Base-by-base conservation (phyloP, 2,113 vertebrate genomes). In the Gambusia holbrooki region DNA sequence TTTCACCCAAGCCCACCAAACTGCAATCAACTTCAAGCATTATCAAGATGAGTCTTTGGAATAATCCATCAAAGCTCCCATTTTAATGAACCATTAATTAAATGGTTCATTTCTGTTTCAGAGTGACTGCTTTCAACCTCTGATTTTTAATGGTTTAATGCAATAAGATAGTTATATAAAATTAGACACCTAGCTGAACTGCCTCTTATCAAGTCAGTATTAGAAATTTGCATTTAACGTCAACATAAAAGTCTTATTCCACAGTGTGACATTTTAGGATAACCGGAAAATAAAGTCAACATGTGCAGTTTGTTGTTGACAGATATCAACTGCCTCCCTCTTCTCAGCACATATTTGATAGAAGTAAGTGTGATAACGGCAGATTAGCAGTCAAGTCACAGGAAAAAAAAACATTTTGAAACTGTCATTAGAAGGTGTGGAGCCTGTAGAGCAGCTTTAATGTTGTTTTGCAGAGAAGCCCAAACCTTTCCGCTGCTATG, bases 281-380 rank as follows among this genome's bases (percentile, higher is more conserved):
- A 27, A 60, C 51, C 22, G 15, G 7, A 63, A 69, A 62, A 62
- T 61, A 51, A 62, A 66, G 30, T 33, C 13, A 22, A 40, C 19
- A 0, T 30, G 40, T 30, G 51, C 9, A 69, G 2, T n/a, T 48
- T 69, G 13, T 27, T 25, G 4, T 5, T 33, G 29, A 63, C 45
- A 40, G 64, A 58, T 51, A 30, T 63, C 51, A 27, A n/a, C 22
- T 0, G 51, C n/a, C 22, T 66, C 84, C 84, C 86, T 93, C 69
- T 94, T 90, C 73, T 93, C 89, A 4, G 69, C 92, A 76, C 87
- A 69, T 33, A 58, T 19, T 69, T 54, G 29, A 81, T 54, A 67
- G 62, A 42, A 37, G 14, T 69, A 74, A 32, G 27, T 33, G 54
- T 64, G 58, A 71, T 72, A 19, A 62, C 17, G 29, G 11, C 35